phyloP scores from a whole-genome alignment of 2,797 vertebrate genomes.

The Furcifer pardalis region DNA sequence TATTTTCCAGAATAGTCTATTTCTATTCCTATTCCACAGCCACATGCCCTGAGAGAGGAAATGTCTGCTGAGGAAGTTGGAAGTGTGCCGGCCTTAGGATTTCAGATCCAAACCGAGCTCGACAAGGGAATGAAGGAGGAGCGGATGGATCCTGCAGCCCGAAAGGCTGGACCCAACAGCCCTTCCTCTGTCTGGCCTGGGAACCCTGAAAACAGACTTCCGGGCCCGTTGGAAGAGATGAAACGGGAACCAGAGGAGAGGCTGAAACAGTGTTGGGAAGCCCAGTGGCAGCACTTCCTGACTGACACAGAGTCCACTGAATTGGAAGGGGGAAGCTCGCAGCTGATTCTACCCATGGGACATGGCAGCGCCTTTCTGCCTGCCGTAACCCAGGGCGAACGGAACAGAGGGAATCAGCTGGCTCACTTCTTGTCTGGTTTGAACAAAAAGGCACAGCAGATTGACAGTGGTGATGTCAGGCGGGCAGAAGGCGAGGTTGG shows the following conservation, averaged over 20 bases:
- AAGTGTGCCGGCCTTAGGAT: neutral
- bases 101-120: neutral
- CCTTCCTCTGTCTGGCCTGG: too few species aligned
- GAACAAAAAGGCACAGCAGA: neutral
- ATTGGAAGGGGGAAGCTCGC: neutral
- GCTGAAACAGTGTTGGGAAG: neutral
- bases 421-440: neutral
- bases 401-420: neutral
- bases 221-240: too few species aligned
- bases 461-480: neutral
- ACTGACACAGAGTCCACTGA: neutral
- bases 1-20: neutral
- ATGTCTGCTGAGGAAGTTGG: neutral
- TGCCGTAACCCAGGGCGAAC: too few species aligned
- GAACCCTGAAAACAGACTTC: neutral
- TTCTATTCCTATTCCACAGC: too few species aligned
- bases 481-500: too few species aligned
- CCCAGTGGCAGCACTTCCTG: neutral
- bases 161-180: neutral
- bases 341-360: neutral
- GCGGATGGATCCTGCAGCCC: neutral
- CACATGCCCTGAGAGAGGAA: neutral
- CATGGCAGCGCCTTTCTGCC: neutral
- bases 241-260: neutral
- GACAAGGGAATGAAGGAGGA: neutral